These are phyloP conservation scores for Drosophila tropicalis DNA, from an alignment of 1,140 invertebrate genomes.

Conservation along the genomic window DNA sequence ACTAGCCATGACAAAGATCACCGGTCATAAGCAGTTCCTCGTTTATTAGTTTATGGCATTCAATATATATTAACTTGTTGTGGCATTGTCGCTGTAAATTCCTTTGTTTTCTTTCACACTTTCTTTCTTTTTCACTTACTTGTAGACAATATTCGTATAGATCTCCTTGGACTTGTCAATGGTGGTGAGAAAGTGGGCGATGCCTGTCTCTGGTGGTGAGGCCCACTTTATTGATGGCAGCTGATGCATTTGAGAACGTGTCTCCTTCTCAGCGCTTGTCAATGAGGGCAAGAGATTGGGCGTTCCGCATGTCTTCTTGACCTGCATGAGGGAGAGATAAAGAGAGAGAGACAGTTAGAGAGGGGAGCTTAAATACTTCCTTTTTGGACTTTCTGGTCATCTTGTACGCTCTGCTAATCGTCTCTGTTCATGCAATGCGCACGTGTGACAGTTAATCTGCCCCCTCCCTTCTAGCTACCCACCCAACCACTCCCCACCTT, in stretches of 20 bases:
- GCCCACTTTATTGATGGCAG: conserved; percentile 63
- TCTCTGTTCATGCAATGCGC: conserved; percentile 51
- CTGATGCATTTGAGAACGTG: conserved; percentile 40
- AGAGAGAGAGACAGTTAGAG: neutral
- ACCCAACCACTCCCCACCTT: neutral
- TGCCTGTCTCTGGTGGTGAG: conserved; percentile 70
- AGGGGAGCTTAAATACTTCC: neutral
- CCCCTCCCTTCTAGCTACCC: neutral
- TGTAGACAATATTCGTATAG: conserved; percentile 78
- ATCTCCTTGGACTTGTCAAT: conserved; percentile 82
- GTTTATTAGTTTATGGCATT: conserved; percentile 18
- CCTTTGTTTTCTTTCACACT: conserved; percentile 5
- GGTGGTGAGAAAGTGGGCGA: conserved; percentile 72
- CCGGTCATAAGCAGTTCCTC: conserved; percentile 5
- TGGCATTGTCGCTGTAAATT: neutral
- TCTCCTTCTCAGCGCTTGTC: conserved; percentile 26
- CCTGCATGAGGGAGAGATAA: conserved; percentile 44
- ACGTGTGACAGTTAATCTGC: conserved; percentile 42
- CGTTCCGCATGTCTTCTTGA: conserved; percentile 80
- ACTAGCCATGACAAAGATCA: conserved; percentile 5
- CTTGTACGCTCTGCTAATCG: conserved; percentile 44
- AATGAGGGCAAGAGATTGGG: conserved; percentile 71
- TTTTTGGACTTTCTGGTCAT: neutral
- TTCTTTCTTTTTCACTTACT: conserved; percentile 58
- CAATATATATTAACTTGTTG: conserved; percentile 24